Evolutionary conservation across 2,797 vertebrate genomes (phyloP), one percentile per base, ranked within the genome.

Genomic region (Hippocampus kuda): DNA sequence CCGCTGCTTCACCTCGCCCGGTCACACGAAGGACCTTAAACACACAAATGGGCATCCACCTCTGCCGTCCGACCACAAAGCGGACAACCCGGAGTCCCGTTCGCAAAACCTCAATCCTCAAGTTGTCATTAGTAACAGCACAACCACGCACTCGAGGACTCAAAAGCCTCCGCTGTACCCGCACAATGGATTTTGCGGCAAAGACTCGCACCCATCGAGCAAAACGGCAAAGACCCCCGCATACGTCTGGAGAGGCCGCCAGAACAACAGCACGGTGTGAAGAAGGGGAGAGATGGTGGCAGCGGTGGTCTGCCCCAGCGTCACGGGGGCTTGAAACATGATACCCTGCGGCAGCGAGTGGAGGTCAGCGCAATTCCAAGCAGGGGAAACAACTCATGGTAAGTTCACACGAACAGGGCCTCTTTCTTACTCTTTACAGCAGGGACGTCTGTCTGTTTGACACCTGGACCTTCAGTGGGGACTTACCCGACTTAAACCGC

Each of bases 161-260:
- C 89, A 88, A 60, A 90, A 89, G 65, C 88, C 91, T n/a, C 91
- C 89, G 13, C 83, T 77, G 1, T 90, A 89, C 75, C 90, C 89
- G 54, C 90, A 90, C 54, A 91, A 91, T 0, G 90, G 89, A 53
- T 79, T 75, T 3, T 84, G 77, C n/a, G 81, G 80, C 66, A 88
- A 88, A 66, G 85, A 79, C 68, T 70, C 68, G 0, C 73, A 81
- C 42, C 73, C 51, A 1, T 76, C 80, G 30, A 69, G 76, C 22
- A 84, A 85, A 65, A 68, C 79, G 18, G 60, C 65, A 41, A 89
- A 77, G 79, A 83, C 80, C 65, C 78, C 88, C 65, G 76, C 83
- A 67, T 77, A 83, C 74, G 70, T 81, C 0, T 83, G 75, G 59
- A 90, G 83, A 86, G 81, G 84, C 69, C 86, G 86, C 73, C 88